Evolutionary conservation across 1,140 invertebrate species (phyloP).

Genomic region (Atta cephalotes): DNA sequence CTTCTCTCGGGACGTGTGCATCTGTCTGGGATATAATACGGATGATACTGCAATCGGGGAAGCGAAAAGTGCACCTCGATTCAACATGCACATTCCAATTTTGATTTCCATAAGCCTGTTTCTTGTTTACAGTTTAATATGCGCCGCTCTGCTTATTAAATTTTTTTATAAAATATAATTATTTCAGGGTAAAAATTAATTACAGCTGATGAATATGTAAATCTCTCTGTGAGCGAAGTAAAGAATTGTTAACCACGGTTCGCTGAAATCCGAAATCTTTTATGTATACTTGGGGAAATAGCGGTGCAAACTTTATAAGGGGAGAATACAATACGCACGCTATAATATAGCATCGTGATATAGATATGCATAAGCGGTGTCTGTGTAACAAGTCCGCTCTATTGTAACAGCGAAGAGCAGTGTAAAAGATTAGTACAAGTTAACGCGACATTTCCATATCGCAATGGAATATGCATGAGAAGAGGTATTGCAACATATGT

Average conservation of each 20-base stretch:
- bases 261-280: not conserved
- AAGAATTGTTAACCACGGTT: not conserved
- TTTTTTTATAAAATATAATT: constrained; percentile 4
- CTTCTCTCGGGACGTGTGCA: constrained; percentile 62
- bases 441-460: constrained; percentile 59
- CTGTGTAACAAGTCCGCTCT: constrained; percentile 30
- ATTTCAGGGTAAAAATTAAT: not conserved
- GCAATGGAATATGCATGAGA: constrained; percentile 59
- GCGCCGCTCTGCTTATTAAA: constrained; percentile 6
- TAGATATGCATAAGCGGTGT: constrained; percentile 36
- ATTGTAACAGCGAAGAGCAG: constrained; percentile 45
- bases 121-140: not conserved
- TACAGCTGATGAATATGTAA: constrained; percentile 18
- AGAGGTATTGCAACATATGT: constrained; percentile 30
- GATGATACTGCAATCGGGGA: constrained; percentile 65
- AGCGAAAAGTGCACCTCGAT: constrained; percentile 50
- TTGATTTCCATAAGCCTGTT: not conserved
- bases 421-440: constrained; percentile 59
- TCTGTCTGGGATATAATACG: constrained; percentile 73
- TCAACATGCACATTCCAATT: constrained; percentile 25
- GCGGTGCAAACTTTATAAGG: not conserved
- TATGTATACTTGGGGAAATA: not conserved
- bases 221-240: not conserved
- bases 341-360: constrained; percentile 37
- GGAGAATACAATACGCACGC: constrained; percentile 1